phyloP scores from a whole-genome alignment of 2,113 vertebrate genomes.

The Ondatra zibethicus region DNA sequence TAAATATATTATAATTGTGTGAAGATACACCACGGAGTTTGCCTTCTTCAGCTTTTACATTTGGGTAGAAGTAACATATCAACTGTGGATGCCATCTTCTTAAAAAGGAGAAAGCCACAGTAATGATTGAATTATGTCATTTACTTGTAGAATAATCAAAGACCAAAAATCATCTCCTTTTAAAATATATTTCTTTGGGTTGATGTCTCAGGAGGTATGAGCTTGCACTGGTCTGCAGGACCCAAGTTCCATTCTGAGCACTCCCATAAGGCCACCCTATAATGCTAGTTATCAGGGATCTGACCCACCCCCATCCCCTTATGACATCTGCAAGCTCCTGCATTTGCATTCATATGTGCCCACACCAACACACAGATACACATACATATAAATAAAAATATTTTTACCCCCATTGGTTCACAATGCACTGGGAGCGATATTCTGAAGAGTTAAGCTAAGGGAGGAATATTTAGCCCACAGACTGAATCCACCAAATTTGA shows the following conservation, averaged over 20 bases:
- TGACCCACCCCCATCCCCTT: no score
- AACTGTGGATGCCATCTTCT: background rate
- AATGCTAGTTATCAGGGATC: background rate
- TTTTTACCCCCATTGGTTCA: background rate
- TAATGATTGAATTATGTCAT: background rate
- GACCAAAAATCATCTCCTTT: background rate
- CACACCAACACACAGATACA: background rate
- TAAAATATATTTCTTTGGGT: background rate
- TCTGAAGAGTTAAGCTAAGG: slow-evolving; percentile 28
- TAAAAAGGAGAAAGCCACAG: slow-evolving; percentile 3
- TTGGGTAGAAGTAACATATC: background rate
- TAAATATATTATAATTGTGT: background rate
- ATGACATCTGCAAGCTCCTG: no score
- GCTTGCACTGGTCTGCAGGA: background rate
- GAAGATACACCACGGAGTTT: background rate
- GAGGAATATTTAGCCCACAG: slow-evolving; percentile 25
- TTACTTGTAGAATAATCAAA: background rate
- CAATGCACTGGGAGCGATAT: slow-evolving; percentile 28
- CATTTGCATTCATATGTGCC: background rate
- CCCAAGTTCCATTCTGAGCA: background rate
- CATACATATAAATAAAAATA: background rate
- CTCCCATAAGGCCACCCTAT: background rate
- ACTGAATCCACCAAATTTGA: background rate
- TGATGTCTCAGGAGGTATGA: background rate
- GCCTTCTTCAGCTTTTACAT: background rate